Percentiles rank a stretch among this genome's conserved stretches.
phyloP scores from a whole-genome alignment of 2,113 vertebrate species.

The Stegostoma tigrinum region DNA sequence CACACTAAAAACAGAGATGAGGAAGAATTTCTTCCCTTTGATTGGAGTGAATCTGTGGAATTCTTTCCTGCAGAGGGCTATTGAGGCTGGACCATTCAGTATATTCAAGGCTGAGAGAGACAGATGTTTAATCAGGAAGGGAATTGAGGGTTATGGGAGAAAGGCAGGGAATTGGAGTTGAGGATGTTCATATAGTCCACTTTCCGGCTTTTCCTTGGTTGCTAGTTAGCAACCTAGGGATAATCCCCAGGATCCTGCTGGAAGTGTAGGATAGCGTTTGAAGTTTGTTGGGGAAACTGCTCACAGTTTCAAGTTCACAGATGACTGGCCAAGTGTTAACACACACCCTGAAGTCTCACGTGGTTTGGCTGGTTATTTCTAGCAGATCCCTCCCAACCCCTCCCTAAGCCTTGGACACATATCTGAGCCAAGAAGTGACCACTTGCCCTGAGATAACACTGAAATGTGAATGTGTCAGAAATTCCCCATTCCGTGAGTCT shows the following conservation, averaged over 20 bases:
- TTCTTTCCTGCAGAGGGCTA: no score
- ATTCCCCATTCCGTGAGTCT: background rate
- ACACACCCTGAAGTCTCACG: background rate
- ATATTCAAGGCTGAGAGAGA: no score
- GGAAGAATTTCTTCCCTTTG: no score
- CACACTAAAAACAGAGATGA: no score
- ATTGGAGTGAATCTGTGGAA: no score
- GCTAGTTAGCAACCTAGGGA: background rate
- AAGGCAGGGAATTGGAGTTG: no score
- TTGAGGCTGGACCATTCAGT: no score
- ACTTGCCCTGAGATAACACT: background rate
- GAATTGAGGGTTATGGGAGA: no score
- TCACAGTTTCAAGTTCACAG: background rate
- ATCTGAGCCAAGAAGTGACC: background rate
- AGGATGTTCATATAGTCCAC: no score
- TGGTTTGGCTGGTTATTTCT: background rate
- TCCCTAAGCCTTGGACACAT: background rate
- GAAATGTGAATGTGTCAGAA: background rate
- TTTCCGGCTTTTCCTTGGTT: background rate
- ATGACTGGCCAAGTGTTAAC: background rate
- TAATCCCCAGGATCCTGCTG: background rate
- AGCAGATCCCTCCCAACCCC: no score
- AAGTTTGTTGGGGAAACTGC: background rate
- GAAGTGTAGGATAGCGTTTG: background rate
- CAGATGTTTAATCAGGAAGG: no score